Evolutionary conservation across 1,140 invertebrate genomes (phyloP).

Genomic region (Harpegnathos saltator): DNA sequence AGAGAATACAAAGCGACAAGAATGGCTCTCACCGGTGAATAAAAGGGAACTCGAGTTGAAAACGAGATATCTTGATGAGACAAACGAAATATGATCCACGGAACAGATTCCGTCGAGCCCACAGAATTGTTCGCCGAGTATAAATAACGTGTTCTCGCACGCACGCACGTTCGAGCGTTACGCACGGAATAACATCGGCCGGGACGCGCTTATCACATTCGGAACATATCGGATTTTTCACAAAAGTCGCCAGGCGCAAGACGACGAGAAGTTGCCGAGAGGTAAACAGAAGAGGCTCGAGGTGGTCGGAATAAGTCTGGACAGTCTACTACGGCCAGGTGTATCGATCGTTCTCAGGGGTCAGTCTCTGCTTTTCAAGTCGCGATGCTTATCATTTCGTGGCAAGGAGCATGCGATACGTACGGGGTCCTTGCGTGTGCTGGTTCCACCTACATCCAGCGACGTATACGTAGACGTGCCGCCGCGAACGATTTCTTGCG

Average conservation of each 20-base stretch:
- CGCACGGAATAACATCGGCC: background rate
- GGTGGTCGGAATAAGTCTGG: slow-evolving; percentile 65
- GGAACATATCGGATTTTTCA: slow-evolving; percentile 40
- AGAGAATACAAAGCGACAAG: too few relatives aligned
- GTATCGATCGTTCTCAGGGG: slow-evolving; percentile 74
- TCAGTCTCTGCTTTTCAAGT: slow-evolving; percentile 75
- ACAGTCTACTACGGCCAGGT: slow-evolving; percentile 66
- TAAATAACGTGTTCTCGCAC: background rate
- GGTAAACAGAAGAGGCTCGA: slow-evolving; percentile 48
- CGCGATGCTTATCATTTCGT: slow-evolving; percentile 76
- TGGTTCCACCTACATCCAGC: slow-evolving; percentile 41
- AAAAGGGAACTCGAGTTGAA: too few relatives aligned
- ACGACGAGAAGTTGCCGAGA: slow-evolving; percentile 52
- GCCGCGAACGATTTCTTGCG: slow-evolving; percentile 37
- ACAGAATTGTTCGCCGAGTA: too few relatives aligned
- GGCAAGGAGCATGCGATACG: slow-evolving; percentile 72
- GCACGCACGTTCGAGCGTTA: background rate
- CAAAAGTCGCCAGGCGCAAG: slow-evolving; percentile 45
- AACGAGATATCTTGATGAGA: too few relatives aligned
- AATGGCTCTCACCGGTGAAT: too few relatives aligned
- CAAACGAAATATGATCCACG: too few relatives aligned
- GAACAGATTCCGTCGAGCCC: too few relatives aligned
- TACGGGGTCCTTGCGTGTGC: slow-evolving; percentile 43
- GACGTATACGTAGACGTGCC: slow-evolving; percentile 6
- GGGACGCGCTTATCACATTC: slow-evolving; percentile 10